Base-by-base conservation (phyloP, 2,888 invertebrate species). In the Oscheius sp. region DNA sequence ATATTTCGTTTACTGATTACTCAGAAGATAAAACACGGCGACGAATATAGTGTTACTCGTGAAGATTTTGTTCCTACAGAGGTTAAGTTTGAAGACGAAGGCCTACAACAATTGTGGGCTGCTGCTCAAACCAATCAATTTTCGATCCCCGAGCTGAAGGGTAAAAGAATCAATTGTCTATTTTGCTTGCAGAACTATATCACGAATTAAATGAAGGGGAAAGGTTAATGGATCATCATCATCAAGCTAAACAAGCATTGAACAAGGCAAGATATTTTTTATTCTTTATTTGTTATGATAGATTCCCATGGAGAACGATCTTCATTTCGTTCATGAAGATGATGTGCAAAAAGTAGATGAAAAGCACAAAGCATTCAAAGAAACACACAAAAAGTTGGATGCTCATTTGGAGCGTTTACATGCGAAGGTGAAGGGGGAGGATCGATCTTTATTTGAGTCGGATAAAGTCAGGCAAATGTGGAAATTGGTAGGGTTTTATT, bases 51-150 rank as follows among this genome's bases (percentile, higher is more conserved):
- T 36, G 45, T 51, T 45, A 54, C 71, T 3, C 69, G 63, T 9
- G 68, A 67, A 1, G 69, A 78, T 12, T 68, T 64, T 26, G 61
- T 57, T 26, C 61, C 59, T 63, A 6, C 63, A 63, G 32, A 45
- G 2, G n/a, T 66, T 51, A 70, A 72, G 8, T 83, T 83, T 68
- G 49, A 64, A 2, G 82, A 83, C 64, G 70, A 70, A 28, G 72
- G 74, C 9, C 72, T 83, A 12, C 75, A 78, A 61, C 77, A 78
- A 59, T 62, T 83, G 20, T 83, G 83, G 83, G n/a, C 38, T 2
- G 74, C 78, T 30, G 81, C 80, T 14, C 74, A 71, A 45, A 56
- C 56, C 9, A 77, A 73, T 24, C 73, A 78, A 45, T 78, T 83
- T 44, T 66, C 73, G 1, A 56, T 54, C 2, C 62, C 66, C 17